Evolutionary conservation across 2,797 vertebrate genomes (phyloP).

Genomic region (Phrynocephalus forsythii): DNA sequence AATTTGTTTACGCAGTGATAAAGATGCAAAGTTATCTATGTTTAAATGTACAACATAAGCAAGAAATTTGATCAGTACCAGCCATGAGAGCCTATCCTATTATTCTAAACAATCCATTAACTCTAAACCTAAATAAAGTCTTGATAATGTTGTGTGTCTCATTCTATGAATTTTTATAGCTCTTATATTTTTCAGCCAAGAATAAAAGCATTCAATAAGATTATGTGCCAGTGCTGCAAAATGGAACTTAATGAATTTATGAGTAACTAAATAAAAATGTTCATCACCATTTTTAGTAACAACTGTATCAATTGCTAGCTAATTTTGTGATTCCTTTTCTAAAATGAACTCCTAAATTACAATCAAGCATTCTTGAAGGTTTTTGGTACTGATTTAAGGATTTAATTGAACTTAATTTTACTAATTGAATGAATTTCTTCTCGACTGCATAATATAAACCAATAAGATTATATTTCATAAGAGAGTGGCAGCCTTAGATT

Average conservation of each 20-base stretch:
- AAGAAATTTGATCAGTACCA: slow-evolving; percentile 66
- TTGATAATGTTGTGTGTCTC: slow-evolving; percentile 76
- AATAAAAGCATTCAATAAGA: slow-evolving; percentile 72
- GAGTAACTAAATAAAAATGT: slow-evolving; percentile 72
- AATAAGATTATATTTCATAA: slow-evolving; percentile 20
- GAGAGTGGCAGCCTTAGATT: not conserved
- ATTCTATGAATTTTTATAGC: slow-evolving; percentile 80
- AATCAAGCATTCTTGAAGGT: slow-evolving; percentile 68
- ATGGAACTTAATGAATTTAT: slow-evolving; percentile 76
- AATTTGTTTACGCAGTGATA: slow-evolving; percentile 63
- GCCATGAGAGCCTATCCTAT: slow-evolving; percentile 67
- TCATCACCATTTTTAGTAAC: slow-evolving; percentile 69
- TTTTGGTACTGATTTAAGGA: slow-evolving; percentile 73
- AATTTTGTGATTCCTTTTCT: slow-evolving; percentile 72
- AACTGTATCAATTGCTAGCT: slow-evolving; percentile 71
- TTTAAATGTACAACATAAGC: slow-evolving; percentile 68
- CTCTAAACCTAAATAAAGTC: slow-evolving; percentile 75
- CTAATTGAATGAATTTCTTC: slow-evolving; percentile 66
- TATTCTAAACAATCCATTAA: slow-evolving; percentile 77
- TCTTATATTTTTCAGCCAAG: slow-evolving; percentile 77
- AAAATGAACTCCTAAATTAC: slow-evolving; percentile 69
- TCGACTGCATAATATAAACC: slow-evolving; percentile 39
- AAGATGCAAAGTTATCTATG: slow-evolving; percentile 48
- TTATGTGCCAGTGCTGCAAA: slow-evolving; percentile 68
- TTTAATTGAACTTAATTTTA: slow-evolving; percentile 74